Conservation (phyloP, 2,888 invertebrate genomes). For the Anaspis maculata region DNA sequence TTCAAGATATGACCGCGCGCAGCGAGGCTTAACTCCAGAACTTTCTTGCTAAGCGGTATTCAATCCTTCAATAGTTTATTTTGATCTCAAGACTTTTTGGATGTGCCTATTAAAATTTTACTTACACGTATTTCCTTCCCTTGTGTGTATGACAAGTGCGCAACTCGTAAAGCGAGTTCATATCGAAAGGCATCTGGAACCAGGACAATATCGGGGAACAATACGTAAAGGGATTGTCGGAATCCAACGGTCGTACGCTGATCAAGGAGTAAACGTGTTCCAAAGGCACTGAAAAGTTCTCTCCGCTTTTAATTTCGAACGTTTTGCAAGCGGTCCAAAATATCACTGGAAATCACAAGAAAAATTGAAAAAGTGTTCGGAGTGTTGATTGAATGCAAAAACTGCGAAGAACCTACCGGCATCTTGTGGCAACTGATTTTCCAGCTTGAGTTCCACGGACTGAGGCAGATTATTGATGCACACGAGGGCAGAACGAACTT, state of each 20-base stretch:
- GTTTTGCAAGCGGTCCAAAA: slow-evolving; percentile 37
- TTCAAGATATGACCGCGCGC: too few relatives aligned
- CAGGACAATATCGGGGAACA: slow-evolving; percentile 54
- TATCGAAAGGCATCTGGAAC: slow-evolving; percentile 47
- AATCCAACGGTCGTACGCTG: slow-evolving; percentile 61
- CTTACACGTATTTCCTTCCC: slow-evolving; percentile 43
- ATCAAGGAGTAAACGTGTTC: slow-evolving; percentile 65
- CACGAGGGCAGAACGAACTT: slow-evolving; percentile 82
- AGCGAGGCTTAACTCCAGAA: too few relatives aligned
- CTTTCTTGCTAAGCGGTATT: too few relatives aligned
- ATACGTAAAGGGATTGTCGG: slow-evolving; percentile 45
- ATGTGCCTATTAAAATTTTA: too few relatives aligned
- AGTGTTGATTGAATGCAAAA: too few relatives aligned
- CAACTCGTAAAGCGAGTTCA: slow-evolving; percentile 39
- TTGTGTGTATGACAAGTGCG: slow-evolving; percentile 42
- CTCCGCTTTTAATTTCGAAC: slow-evolving; percentile 47
- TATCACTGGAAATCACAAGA: slow-evolving; percentile 11
- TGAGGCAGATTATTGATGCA: slow-evolving; percentile 70
- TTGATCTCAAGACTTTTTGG: neutral
- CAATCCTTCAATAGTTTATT: too few relatives aligned
- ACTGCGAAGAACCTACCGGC: too few relatives aligned
- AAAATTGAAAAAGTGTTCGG: too few relatives aligned
- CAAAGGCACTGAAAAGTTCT: slow-evolving; percentile 67
- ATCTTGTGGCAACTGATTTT: slow-evolving; percentile 46
- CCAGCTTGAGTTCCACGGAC: slow-evolving; percentile 63